A percentile compares a stretch with the other conserved stretches of the same genome.
Conservation (phyloP, 2,797 vertebrate genomes). For the Bucorvus abyssinicus region DNA sequence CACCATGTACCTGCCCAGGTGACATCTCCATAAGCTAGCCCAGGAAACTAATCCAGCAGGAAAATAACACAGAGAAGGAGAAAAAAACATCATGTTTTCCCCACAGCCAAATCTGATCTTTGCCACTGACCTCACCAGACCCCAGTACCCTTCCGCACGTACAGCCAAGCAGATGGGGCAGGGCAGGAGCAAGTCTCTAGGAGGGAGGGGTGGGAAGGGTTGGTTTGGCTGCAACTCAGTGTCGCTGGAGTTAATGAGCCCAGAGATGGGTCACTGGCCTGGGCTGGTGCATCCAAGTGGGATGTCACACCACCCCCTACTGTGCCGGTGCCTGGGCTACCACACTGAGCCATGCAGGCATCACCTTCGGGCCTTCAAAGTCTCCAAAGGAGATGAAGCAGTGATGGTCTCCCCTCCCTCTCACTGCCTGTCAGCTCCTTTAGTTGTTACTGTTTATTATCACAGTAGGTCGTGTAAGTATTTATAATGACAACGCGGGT, state of each 20-base stretch:
- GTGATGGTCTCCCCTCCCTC: background rate
- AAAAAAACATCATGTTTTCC: background rate
- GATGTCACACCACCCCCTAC: background rate
- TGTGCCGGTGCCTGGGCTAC: background rate
- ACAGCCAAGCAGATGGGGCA: background rate
- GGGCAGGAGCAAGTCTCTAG: background rate
- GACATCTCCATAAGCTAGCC: background rate
- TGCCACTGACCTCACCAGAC: background rate
- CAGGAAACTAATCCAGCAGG: background rate
- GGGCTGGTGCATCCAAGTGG: background rate
- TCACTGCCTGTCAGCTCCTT: background rate
- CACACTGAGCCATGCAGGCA: rapidly evolving
- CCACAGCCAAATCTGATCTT: background rate
- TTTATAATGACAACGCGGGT: background rate
- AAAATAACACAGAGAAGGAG: background rate
- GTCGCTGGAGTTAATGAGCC: background rate
- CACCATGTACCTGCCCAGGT: rapidly evolving
- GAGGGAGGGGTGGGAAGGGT: background rate
- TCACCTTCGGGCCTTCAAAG: background rate
- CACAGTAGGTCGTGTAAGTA: background rate
- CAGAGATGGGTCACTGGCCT: background rate
- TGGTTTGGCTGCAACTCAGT: background rate
- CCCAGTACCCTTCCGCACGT: background rate
- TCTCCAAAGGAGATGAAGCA: background rate
- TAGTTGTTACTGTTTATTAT: background rate